phyloP scores from a whole-genome alignment of 2,113 vertebrate genomes.

The Poeciliopsis prolifica region DNA sequence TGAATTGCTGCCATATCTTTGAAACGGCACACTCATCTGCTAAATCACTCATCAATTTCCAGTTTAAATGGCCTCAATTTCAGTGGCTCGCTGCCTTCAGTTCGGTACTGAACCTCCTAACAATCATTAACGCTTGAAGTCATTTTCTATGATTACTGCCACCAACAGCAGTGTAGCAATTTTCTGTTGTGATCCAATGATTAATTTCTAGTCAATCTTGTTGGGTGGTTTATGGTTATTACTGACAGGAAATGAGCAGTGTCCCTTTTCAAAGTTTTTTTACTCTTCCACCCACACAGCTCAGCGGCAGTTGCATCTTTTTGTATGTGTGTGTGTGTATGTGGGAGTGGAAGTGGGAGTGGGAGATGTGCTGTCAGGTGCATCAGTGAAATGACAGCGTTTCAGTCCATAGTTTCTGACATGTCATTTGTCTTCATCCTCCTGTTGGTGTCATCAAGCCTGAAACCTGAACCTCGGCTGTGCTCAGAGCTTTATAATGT shows the following conservation, averaged over 20 bases:
- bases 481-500: conserved; percentile 21
- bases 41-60: conserved; percentile 62
- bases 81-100: conserved; percentile 56
- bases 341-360: background rate
- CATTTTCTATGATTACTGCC: conserved; percentile 59
- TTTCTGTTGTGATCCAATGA: conserved; percentile 54
- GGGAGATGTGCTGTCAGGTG: conserved; percentile 58
- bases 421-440: conserved; percentile 76
- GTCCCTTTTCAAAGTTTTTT: conserved; percentile 3
- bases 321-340: conserved; percentile 26
- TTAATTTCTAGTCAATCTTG: conserved; percentile 62
- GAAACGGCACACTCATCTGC: conserved; percentile 30
- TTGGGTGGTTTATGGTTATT: conserved; percentile 61
- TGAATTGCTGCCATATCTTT: conserved; percentile 51
- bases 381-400: conserved; percentile 70
- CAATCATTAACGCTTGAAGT: conserved; percentile 60
- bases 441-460: conserved; percentile 59
- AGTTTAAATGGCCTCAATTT: conserved; percentile 59
- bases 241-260: conserved; percentile 52
- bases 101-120: conserved; percentile 37
- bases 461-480: conserved; percentile 36
- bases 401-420: conserved; percentile 67
- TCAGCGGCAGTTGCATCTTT: conserved; percentile 27
- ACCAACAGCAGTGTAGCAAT: conserved; percentile 48
- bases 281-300: conserved; percentile 9